phyloP scores from a whole-genome alignment of 2,113 vertebrate genomes.

The Colossoma macropomum region DNA sequence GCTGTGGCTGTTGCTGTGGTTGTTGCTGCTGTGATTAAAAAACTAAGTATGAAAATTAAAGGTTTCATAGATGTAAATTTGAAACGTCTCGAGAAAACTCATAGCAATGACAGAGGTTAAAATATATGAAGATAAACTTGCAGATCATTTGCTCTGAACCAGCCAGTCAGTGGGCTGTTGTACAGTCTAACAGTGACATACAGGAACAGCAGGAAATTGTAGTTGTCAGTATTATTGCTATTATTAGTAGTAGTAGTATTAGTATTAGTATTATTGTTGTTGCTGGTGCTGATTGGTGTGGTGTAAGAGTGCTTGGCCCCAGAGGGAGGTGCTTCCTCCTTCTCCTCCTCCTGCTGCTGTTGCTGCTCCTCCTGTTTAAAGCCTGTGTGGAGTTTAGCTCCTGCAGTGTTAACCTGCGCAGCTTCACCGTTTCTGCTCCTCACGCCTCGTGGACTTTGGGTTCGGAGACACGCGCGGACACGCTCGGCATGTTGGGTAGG shows the following conservation, averaged over 20 bases:
- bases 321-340: constrained; percentile 68
- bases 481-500: constrained; percentile 4
- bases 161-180: too few species aligned
- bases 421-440: constrained; percentile 5
- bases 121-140: too few species aligned
- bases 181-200: too few species aligned
- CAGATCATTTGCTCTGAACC: too few species aligned
- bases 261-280: not conserved
- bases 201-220: not conserved
- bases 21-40: too few species aligned
- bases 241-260: not conserved
- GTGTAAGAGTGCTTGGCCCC: constrained; percentile 57
- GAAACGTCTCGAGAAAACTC: too few species aligned
- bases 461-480: not conserved
- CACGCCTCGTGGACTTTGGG: not conserved
- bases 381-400: constrained; percentile 55
- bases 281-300: constrained; percentile 1
- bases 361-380: constrained; percentile 31
- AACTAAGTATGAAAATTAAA: too few species aligned
- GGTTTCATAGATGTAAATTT: too few species aligned
- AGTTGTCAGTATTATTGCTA: not conserved
- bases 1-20: too few species aligned
- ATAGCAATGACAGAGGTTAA: too few species aligned
- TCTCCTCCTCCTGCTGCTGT: not conserved
- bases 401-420: constrained; percentile 8